Base-by-base conservation (phyloP, 2,888 invertebrate genomes). In the Drosophila mercatorum region DNA sequence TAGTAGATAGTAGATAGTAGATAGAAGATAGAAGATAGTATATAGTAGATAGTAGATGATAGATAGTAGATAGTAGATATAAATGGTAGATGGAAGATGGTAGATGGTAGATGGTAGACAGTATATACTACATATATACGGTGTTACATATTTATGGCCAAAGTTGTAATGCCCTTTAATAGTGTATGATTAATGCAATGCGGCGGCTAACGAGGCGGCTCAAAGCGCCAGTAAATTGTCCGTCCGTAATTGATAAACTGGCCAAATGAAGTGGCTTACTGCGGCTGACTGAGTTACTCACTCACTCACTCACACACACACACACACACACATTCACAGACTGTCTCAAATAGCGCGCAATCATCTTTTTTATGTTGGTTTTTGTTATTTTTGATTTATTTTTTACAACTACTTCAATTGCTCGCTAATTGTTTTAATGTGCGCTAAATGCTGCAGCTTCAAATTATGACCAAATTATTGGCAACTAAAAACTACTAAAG, bases 241-340 rank as follows among this genome's bases (percentile, higher is more conserved):
- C 55, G 59, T 71, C 60, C 49, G 80, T 80, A 89, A 89, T 84
- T 89, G 83, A 84, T 84, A 89, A 84, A 84, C 84, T 80, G 86
- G 55, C 68, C 67, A 80, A 89, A 82, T 80, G 61, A 88, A 78
- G 76, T 74, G 62, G 40, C 71, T 62, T 49, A 55, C 56, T 34
- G 28, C 51, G 59, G 26, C 61, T 49, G 64, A 34, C 56, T 59
- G 55, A 28, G 51, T 40, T 47, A 52, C 55, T 71, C 49, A 63
- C n/a, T 57, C 22, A 63, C 22, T 28, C 51, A 34, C 22, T 1
- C 34, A 38, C 36, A 7, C 38, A 46, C n/a, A 26, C 36, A 46
- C 6, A 11, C 17, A 8, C 38, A 40, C n/a, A 46, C 7, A 38
- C n/a, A 44, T 11, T n/a, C 7, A 36, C n/a, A 41, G 6, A 55